phyloP scores from a whole-genome alignment of 2,797 vertebrate species.

The Phalloptychus januarius region DNA sequence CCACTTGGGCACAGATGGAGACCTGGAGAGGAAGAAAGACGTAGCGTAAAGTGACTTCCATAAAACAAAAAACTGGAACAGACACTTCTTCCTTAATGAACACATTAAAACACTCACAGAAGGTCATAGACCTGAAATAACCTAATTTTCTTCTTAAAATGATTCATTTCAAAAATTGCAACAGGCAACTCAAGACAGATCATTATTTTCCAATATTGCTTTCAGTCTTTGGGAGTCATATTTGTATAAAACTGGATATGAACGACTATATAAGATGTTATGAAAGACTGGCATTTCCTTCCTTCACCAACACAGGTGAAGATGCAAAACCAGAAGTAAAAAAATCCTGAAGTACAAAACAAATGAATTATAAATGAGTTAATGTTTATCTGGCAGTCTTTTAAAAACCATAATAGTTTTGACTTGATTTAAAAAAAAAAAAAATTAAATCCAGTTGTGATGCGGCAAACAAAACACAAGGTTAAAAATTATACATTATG shows the following conservation, averaged over 20 bases:
- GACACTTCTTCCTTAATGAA: background rate
- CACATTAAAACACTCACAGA: background rate
- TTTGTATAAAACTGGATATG: background rate
- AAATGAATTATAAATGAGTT: background rate
- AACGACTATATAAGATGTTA: background rate
- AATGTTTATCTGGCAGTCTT: background rate
- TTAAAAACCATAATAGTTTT: background rate
- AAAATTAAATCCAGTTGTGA: background rate
- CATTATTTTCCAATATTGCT: background rate
- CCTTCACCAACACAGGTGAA: background rate
- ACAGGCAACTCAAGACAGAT: background rate
- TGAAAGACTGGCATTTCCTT: background rate
- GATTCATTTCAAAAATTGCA: background rate
- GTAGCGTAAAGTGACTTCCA: background rate
- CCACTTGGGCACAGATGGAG: constrained; percentile 94
- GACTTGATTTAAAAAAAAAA: background rate
- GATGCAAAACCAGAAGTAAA: background rate
- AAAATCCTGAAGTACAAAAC: background rate
- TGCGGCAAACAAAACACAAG: background rate
- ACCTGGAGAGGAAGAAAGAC: constrained; percentile 76
- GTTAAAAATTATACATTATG: background rate
- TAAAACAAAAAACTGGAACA: background rate
- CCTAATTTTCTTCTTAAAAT: background rate
- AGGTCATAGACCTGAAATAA: background rate
- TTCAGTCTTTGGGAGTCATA: background rate